These are phyloP conservation scores for Gallinago undulata DNA, from an alignment of 2,113 vertebrate genomes.

Conservation along the genomic window DNA sequence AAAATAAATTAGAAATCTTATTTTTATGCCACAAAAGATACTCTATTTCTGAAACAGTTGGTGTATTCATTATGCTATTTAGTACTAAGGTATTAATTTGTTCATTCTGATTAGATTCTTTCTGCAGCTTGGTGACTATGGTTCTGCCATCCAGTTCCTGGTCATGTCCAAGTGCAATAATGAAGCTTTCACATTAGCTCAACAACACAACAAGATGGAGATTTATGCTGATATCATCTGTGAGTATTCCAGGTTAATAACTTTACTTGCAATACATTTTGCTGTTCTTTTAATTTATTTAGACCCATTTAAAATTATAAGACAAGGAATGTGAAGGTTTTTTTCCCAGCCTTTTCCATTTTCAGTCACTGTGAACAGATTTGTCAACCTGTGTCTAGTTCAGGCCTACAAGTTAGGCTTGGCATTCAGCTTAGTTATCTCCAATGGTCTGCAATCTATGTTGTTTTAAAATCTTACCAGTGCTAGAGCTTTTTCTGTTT, in stretches of 20 bases:
- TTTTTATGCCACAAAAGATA: not conserved
- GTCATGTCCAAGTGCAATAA: slow-evolving; percentile 95
- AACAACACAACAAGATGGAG: slow-evolving; percentile 97
- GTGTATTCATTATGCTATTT: not conserved
- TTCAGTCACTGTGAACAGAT: not conserved
- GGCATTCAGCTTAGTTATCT: not conserved
- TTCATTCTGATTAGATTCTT: slow-evolving; percentile 84
- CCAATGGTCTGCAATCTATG: not conserved
- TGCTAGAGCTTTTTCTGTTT: not conserved
- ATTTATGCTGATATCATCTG: slow-evolving; percentile 96
- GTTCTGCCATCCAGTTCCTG: slow-evolving; percentile 95
- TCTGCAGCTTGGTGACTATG: slow-evolving; percentile 90
- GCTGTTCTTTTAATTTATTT: not conserved
- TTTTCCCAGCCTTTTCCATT: not conserved
- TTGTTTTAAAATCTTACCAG: not conserved
- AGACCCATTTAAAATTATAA: not conserved
- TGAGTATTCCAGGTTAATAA: slow-evolving; percentile 66
- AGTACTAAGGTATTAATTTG: not conserved
- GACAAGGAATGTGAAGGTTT: not conserved
- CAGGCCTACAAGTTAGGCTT: not conserved
- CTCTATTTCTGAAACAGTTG: not conserved
- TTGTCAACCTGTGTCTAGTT: not conserved
- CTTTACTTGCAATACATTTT: not conserved
- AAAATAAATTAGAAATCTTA: not conserved
- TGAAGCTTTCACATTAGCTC: slow-evolving; percentile 96